Percentiles rank a stretch among this genome's conserved stretches.
These are phyloP conservation scores for Bicyclus anynana DNA, from an alignment of 1,140 invertebrate genomes.

Conservation along the genomic window DNA sequence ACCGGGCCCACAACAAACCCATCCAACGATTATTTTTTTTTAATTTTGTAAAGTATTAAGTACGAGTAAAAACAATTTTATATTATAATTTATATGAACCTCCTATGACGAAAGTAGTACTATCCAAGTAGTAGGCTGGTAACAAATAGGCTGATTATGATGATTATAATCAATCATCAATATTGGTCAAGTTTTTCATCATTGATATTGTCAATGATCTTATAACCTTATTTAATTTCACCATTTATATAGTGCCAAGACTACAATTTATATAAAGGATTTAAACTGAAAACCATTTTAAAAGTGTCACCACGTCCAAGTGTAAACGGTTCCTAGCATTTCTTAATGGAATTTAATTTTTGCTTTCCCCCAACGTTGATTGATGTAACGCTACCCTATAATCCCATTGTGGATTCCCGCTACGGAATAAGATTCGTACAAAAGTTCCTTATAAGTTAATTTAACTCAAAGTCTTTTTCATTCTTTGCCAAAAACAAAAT, in stretches of 20 bases:
- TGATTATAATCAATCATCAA: too few species aligned
- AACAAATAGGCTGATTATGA: too few species aligned
- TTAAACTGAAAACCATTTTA: background rate
- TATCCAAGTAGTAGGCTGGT: too few species aligned
- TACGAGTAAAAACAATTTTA: too few species aligned
- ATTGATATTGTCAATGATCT: too few species aligned
- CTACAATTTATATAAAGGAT: background rate
- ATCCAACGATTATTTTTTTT: too few species aligned
- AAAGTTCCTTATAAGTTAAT: slow-evolving; percentile 30
- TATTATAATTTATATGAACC: too few species aligned
- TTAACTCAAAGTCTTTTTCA: slow-evolving; percentile 23
- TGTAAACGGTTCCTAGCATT: slow-evolving; percentile 22
- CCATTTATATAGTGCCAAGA: background rate
- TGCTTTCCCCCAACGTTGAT: slow-evolving; percentile 27
- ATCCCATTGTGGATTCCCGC: slow-evolving; percentile 26
- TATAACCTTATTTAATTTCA: background rate
- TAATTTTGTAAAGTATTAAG: too few species aligned
- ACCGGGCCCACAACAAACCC: too few species aligned
- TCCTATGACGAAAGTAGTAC: too few species aligned
- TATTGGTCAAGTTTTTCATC: too few species aligned
- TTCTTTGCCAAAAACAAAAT: slow-evolving; percentile 24
- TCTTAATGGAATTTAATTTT: slow-evolving; percentile 33
- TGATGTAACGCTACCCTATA: slow-evolving; percentile 27
- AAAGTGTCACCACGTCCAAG: background rate
- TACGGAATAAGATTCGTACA: slow-evolving; percentile 24